A percentile compares a stretch with the other conserved stretches of the same genome.
These are phyloP conservation scores for Aythya baeri DNA, from an alignment of 2,113 vertebrate genomes.

Conservation along the genomic window DNA sequence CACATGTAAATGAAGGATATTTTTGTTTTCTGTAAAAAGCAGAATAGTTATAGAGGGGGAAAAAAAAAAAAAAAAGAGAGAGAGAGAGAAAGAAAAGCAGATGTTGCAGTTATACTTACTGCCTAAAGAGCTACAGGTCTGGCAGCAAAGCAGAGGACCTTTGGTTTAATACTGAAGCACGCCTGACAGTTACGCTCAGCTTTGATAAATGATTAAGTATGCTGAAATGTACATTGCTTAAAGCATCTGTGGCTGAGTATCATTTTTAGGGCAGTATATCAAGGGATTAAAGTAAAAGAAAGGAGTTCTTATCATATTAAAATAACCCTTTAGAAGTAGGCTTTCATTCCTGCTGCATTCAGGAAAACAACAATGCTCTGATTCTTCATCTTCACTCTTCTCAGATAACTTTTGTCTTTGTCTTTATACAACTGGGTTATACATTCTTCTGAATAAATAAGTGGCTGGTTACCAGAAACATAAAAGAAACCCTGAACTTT, in stretches of 20 bases:
- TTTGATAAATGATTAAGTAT: conserved; percentile 64
- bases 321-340: background rate
- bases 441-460: background rate
- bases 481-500: background rate
- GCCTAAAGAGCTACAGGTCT: background rate
- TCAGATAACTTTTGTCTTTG: background rate
- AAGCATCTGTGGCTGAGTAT: conserved; percentile 13
- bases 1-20: background rate
- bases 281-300: background rate
- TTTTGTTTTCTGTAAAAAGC: conserved; percentile 7
- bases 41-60: background rate
- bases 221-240: conserved; percentile 26
- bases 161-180: background rate
- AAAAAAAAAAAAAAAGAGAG: no score
- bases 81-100: conserved; percentile 26
- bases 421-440: background rate
- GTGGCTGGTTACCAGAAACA: background rate
- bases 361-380: background rate
- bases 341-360: background rate
- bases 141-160: background rate
- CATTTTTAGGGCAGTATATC: background rate
- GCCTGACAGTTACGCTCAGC: conserved; percentile 9
- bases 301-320: background rate
- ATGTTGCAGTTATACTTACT: conserved; percentile 20
- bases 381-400: background rate